Evolutionary conservation across 53 echinoderm and acorn worm genomes (phyloP), one percentile per base, ranked within the genome.

Genomic region (Arbacia lixula): DNA sequence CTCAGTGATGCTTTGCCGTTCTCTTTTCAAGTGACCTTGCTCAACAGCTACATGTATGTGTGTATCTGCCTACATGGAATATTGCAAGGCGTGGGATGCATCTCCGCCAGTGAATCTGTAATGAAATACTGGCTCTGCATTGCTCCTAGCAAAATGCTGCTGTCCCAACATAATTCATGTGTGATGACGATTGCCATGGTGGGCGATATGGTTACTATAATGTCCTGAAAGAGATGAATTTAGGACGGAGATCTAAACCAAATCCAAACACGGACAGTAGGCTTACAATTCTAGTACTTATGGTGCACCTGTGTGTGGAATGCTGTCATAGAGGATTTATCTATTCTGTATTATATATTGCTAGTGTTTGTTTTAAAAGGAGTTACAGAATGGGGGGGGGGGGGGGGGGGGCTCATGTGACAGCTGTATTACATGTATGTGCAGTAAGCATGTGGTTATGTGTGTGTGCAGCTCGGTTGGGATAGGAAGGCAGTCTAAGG

Each of bases 91-190:
- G 69, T 40, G 27, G 69, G 43, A 40, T 69, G 40, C 43, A 69
- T 69, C n/a, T 69, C 69, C 69, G 43, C 43, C 69, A 69, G 29
- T 36, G 69, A 42, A 42, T 41, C 69, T 43, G 41, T 69, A 69
- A 69, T 69, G 69, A 69, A 69, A 69, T 69, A 43, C 69, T 42
- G 43, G 41, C 43, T 69, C 41, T 69, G 69, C 69, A 69, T 69
- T 29, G 69, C 69, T 69, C 69, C 69, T 16, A 42, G 69, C 69
- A 43, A 69, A 40, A 42, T 69, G 43, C 46, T 69, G 69, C 41
- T 43, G 46, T 69, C 69, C 69, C 69, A 43, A 40, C 43, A 69
- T 69, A 69, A 69, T 69, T 69, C 69, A 69, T 69, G 43, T 69
- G 43, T 69, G 41, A 43, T 69, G 40, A 42, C 69, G 14, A 42